A percentile compares a stretch with the other conserved stretches of the same genome.
Conservation (phyloP, 2,797 vertebrate genomes). For the Urocyon cinereoargenteus region DNA sequence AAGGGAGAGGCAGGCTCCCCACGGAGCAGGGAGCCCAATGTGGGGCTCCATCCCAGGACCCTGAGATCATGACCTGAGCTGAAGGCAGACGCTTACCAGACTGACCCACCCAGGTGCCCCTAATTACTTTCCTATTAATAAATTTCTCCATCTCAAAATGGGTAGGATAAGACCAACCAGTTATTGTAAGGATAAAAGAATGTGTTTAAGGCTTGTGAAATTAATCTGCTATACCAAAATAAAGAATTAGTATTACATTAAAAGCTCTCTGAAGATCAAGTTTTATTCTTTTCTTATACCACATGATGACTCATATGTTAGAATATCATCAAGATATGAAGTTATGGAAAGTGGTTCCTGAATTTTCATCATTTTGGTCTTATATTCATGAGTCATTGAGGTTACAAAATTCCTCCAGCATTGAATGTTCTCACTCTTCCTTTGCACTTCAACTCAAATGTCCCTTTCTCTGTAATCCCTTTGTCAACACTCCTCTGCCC, state of each 20-base stretch:
- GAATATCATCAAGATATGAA: background rate
- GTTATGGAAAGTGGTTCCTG: background rate
- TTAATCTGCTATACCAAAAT: background rate
- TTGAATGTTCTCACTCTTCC: background rate
- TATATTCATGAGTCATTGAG: background rate
- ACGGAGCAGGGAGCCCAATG: no score
- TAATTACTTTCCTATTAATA: background rate
- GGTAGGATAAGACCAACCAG: background rate
- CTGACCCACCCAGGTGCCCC: no score
- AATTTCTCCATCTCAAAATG: background rate
- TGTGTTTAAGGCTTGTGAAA: background rate
- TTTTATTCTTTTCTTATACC: background rate
- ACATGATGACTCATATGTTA: background rate
- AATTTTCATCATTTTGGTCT: background rate
- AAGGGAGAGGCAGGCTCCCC: no score
- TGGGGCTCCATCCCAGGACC: no score
- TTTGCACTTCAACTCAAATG: background rate
- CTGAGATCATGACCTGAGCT: no score
- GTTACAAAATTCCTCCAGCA: background rate
- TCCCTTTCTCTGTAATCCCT: background rate
- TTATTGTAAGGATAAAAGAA: background rate
- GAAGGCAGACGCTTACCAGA: no score
- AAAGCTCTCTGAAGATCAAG: background rate
- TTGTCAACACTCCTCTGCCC: background rate
- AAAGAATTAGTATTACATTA: background rate